Conservation (phyloP, 1,140 invertebrate species). For the Camponotus floridanus region DNA sequence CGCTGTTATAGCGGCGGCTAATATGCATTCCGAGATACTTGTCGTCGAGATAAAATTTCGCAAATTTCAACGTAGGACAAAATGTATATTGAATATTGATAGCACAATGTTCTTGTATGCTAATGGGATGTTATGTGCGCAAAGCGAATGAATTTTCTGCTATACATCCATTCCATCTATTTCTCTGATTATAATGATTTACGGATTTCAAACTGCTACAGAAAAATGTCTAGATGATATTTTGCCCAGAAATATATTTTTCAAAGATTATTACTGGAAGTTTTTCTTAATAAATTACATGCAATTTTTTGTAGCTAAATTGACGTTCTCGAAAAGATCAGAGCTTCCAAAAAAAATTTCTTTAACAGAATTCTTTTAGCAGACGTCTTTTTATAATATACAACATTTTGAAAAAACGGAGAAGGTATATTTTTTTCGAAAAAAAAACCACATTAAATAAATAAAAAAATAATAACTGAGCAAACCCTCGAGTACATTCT, state of each 20-base stretch:
- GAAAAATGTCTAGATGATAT: not conserved
- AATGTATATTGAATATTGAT: not conserved
- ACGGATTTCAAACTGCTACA: not conserved
- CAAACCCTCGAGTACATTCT: not conserved
- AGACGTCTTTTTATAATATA: not conserved
- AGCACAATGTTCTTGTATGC: not conserved
- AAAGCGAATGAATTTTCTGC: not conserved
- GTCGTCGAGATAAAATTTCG: not conserved
- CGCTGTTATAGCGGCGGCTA: slow-evolving; percentile 4
- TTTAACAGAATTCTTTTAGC: not conserved
- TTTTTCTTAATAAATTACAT: not conserved
- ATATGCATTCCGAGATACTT: not conserved
- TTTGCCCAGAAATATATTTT: not conserved
- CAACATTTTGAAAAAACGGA: not conserved
- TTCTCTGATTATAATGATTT: not conserved
- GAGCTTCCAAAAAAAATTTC: not conserved
- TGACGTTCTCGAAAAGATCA: not conserved
- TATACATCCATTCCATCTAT: not conserved
- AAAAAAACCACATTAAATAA: not conserved
- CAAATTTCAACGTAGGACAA: not conserved
- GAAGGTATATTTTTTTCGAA: not conserved
- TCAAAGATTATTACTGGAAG: not conserved
- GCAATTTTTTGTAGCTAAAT: not conserved
- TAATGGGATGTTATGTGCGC: not conserved
- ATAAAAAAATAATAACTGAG: not conserved